These are phyloP conservation scores for Fratercula arctica DNA, from an alignment of 2,797 vertebrate genomes.

Conservation along the genomic window DNA sequence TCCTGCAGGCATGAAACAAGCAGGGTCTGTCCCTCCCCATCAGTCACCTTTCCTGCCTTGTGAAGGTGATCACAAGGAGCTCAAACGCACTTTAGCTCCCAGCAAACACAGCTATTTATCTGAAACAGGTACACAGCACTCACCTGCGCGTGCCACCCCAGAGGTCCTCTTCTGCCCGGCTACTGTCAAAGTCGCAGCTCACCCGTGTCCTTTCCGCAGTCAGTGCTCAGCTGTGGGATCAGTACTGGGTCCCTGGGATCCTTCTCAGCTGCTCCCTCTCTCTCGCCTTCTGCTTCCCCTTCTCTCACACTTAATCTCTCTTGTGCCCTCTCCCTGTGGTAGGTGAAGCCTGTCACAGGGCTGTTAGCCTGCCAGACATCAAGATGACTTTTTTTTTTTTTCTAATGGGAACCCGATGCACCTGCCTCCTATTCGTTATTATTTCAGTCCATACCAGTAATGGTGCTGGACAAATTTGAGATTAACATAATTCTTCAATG, in stretches of 20 bases:
- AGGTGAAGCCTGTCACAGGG: constrained; percentile 39
- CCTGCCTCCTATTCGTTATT: constrained; percentile 35
- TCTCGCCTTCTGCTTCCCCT: constrained; percentile 47
- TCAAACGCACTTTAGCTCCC: background rate
- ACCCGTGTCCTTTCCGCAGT: background rate
- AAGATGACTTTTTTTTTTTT: background rate
- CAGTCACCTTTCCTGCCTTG: background rate
- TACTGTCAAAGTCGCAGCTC: background rate
- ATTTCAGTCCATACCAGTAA: constrained; percentile 46
- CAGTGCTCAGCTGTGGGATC: background rate
- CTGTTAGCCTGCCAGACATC: constrained; percentile 34
- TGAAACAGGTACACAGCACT: background rate
- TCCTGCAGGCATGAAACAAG: background rate
- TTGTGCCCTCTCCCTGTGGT: background rate
- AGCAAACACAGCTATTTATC: background rate
- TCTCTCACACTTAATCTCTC: background rate
- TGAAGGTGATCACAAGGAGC: background rate
- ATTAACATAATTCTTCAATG: background rate
- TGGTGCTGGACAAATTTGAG: constrained; percentile 12
- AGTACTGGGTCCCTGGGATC: constrained; percentile 12
- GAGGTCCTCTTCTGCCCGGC: background rate
- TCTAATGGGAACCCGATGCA: background rate
- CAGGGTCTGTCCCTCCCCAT: background rate
- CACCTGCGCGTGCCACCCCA: background rate
- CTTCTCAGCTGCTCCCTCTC: background rate